Evolutionary conservation across 92 coral and sea anemone genomes (phyloP).

Genomic region (Pocillopora meandrina): DNA sequence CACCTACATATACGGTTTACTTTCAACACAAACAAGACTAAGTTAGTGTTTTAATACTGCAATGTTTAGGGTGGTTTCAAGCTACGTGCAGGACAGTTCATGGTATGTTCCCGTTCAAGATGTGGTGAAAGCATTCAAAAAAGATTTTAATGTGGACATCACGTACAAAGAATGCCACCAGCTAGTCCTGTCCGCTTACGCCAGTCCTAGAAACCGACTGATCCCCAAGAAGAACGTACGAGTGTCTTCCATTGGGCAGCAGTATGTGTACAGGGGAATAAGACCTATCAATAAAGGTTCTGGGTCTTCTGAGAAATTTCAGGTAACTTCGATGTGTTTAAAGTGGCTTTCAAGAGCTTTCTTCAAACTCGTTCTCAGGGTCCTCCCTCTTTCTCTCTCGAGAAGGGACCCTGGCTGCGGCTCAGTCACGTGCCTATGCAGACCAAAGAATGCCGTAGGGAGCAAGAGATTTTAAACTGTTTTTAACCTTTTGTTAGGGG

Average conservation of each 20-base stretch:
- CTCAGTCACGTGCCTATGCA: no score
- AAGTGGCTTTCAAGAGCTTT: no score
- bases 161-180: constrained; percentile 94
- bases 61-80: constrained; percentile 71
- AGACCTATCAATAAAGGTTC: constrained; percentile 46
- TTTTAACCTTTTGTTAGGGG: no score
- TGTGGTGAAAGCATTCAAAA: constrained; percentile 79
- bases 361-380: no score
- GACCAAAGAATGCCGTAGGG: no score
- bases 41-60: no score
- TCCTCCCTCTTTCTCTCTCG: no score
- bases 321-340: background rate
- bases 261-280: constrained; percentile 88
- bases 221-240: constrained; percentile 83
- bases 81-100: constrained; percentile 70
- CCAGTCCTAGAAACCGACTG: constrained; percentile 74
- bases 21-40: no score
- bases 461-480: no score
- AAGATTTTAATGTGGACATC: constrained; percentile 73
- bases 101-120: constrained; percentile 90
- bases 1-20: no score
- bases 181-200: constrained; percentile 83
- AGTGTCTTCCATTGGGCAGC: constrained; percentile 79
- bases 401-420: no score
- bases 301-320: background rate